Percentiles rank a stretch among this genome's conserved stretches.
Conservation (phyloP, 2,113 vertebrate genomes). For the Gavialis gangeticus region DNA sequence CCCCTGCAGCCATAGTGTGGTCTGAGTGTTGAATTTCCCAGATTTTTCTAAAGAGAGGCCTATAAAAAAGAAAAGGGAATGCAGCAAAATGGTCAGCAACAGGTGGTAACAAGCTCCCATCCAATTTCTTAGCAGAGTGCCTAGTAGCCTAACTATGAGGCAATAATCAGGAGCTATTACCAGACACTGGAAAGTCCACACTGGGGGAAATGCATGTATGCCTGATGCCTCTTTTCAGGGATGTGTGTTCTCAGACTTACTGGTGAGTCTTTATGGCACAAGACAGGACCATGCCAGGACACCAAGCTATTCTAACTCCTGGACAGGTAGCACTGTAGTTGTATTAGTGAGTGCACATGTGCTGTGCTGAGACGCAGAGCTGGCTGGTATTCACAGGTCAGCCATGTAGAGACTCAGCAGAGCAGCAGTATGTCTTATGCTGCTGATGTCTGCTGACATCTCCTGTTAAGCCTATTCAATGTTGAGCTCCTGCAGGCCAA, state of each 20-base stretch:
- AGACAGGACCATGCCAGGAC: too few species aligned
- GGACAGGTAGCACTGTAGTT: too few species aligned
- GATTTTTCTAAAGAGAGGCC: background rate
- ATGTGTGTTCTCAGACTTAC: background rate
- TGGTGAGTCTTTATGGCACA: background rate
- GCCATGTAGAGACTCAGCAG: too few species aligned
- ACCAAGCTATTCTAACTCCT: too few species aligned
- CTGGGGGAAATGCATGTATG: background rate
- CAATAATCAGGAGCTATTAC: background rate
- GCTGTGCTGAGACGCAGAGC: too few species aligned
- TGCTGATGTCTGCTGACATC: background rate
- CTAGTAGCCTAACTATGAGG: background rate
- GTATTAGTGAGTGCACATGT: too few species aligned
- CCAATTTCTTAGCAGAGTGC: background rate
- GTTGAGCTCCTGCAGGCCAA: background rate
- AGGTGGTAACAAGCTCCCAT: background rate
- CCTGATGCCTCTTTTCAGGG: background rate
- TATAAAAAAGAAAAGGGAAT: background rate
- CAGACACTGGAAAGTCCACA: background rate
- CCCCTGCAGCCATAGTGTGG: background rate
- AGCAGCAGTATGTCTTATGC: too few species aligned
- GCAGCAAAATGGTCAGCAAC: background rate
- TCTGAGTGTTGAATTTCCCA: background rate
- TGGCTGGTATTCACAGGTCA: too few species aligned
- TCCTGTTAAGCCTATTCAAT: background rate